Evolutionary conservation across 1,140 invertebrate genomes (phyloP).

Genomic region (Drosophila novamexicana): DNA sequence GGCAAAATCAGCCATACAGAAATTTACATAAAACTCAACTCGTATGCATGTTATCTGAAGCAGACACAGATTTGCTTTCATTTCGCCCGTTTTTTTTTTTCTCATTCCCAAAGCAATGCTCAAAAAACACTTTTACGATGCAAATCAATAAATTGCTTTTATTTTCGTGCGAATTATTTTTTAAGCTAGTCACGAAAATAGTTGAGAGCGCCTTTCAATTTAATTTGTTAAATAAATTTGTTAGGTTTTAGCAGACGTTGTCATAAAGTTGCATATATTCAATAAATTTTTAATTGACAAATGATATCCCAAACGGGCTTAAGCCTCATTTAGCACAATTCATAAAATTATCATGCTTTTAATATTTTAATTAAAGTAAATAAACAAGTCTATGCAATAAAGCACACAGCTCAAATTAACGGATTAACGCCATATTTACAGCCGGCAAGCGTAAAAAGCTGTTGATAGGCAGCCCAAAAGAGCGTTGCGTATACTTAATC

Average conservation of each 20-base stretch:
- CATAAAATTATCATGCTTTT: slow-evolving; percentile 6
- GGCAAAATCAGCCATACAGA: slow-evolving; percentile 33
- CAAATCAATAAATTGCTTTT: slow-evolving; percentile 7
- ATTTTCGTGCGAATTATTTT: slow-evolving; percentile 5
- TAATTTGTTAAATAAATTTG: not conserved
- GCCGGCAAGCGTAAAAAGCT: slow-evolving; percentile 16
- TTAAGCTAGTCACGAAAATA: slow-evolving; percentile 4
- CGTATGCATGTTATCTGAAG: slow-evolving; percentile 55
- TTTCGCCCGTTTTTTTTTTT: slow-evolving; percentile 22
- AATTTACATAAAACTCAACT: slow-evolving; percentile 58
- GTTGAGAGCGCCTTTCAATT: not conserved
- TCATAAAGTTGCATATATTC: not conserved
- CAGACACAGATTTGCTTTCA: slow-evolving; percentile 64
- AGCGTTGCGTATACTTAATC: slow-evolving; percentile 50
- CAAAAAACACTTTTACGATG: slow-evolving; percentile 24
- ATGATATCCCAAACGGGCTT: not conserved
- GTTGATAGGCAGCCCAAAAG: slow-evolving; percentile 17
- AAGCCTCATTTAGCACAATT: slow-evolving; percentile 32
- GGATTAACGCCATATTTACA: slow-evolving; percentile 43
- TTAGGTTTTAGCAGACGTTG: not conserved
- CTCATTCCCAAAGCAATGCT: slow-evolving; percentile 7
- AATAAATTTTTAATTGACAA: slow-evolving; percentile 2
- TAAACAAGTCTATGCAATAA: slow-evolving; percentile 30
- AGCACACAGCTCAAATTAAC: slow-evolving; percentile 23
- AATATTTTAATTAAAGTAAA: slow-evolving; percentile 28